These are phyloP conservation scores for Corythornis vintsioides DNA, from an alignment of 2,113 vertebrate species.

Conservation along the genomic window DNA sequence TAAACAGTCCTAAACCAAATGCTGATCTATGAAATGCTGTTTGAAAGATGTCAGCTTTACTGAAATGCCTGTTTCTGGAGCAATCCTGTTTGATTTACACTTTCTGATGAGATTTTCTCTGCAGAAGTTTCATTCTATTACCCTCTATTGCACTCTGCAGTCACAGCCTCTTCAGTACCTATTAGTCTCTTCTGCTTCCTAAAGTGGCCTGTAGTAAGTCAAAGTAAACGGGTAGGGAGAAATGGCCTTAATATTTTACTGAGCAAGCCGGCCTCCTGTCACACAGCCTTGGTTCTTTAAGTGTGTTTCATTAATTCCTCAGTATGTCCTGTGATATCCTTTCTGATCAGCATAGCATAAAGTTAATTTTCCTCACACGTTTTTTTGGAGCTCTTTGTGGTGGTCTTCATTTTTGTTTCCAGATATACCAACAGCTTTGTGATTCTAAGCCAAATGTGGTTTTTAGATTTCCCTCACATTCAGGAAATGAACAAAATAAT, in stretches of 20 bases:
- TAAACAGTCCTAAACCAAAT: not conserved
- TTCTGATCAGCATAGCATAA: conserved; percentile 13
- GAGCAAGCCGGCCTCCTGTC: conserved; percentile 22
- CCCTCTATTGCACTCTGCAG: conserved; percentile 15
- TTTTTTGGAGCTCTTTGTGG: conserved; percentile 48
- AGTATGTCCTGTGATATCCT: conserved; percentile 35
- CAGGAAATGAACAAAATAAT: conserved; percentile 58
- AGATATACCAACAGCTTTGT: conserved; percentile 35
- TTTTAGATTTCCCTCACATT: conserved; percentile 40
- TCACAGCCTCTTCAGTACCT: conserved; percentile 3
- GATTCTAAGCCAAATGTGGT: conserved; percentile 30
- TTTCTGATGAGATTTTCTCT: conserved; percentile 31
- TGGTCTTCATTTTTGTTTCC: conserved; percentile 56
- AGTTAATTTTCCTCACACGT: conserved; percentile 62
- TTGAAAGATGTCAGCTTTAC: not conserved
- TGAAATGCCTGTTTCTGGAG: not conserved
- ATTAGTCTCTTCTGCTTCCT: conserved; percentile 28
- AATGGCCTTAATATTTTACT: conserved; percentile 50
- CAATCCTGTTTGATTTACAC: conserved; percentile 2
- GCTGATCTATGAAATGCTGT: not conserved
- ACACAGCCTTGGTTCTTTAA: conserved; percentile 17
- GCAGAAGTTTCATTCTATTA: conserved; percentile 1
- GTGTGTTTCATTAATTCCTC: conserved; percentile 58
- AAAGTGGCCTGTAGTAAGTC: conserved; percentile 25
- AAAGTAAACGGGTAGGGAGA: conserved; percentile 41